Conservation (phyloP, 2,888 invertebrate species). For the Kuschelorhynchus macadamiae region DNA sequence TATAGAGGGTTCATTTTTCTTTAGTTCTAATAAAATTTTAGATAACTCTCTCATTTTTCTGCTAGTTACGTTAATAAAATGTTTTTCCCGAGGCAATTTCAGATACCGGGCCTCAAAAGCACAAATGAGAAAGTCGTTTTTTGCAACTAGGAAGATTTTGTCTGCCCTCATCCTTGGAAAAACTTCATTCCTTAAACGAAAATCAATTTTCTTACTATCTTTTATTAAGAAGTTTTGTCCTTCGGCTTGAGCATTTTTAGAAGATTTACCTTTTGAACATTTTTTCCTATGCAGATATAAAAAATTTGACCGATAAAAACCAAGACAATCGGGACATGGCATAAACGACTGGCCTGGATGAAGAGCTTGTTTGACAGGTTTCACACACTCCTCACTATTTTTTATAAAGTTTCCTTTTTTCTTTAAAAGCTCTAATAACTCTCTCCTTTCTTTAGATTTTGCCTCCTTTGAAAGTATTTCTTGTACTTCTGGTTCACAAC, state of each 20-base stretch:
- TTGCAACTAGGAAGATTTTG: constrained; percentile 26
- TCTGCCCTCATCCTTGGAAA: constrained; percentile 47
- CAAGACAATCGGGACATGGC: background rate
- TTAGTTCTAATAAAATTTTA: constrained; percentile 15
- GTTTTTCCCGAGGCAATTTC: constrained; percentile 27
- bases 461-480: background rate
- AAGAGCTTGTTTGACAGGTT: background rate
- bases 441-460: background rate
- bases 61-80: constrained; percentile 27
- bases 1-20: constrained; percentile 22
- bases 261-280: background rate
- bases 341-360: background rate
- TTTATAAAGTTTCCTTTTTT: background rate
- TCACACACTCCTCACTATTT: background rate
- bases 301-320: background rate
- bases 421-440: background rate
- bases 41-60: constrained; percentile 38
- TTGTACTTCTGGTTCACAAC: background rate
- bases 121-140: constrained; percentile 34
- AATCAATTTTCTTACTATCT: constrained; percentile 6
- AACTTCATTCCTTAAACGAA: constrained; percentile 13
- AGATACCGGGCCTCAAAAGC: constrained; percentile 48
- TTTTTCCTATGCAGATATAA: background rate
- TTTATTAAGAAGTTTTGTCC: constrained; percentile 10
- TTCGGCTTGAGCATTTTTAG: constrained; percentile 16